These are phyloP conservation scores for Pangasianodon gigas DNA, from an alignment of 2,113 vertebrate genomes.

Conservation along the genomic window DNA sequence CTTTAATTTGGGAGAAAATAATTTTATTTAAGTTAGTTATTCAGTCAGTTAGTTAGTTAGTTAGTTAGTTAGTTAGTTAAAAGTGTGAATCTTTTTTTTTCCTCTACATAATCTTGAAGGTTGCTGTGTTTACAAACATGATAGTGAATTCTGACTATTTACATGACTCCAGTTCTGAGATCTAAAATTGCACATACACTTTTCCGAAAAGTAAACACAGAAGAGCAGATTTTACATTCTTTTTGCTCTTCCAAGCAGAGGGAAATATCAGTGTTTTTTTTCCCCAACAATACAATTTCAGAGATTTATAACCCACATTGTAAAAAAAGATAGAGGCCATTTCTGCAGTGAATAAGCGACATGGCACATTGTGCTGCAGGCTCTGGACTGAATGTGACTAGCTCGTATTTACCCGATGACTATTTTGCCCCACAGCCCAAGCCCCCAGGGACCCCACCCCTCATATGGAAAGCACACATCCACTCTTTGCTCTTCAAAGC, in stretches of 20 bases:
- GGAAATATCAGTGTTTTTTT: too few species aligned
- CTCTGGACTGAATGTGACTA: conserved; percentile 40
- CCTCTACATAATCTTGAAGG: background rate
- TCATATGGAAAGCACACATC: conserved; percentile 45
- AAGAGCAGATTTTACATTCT: background rate
- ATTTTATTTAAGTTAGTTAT: background rate
- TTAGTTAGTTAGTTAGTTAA: background rate
- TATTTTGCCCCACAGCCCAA: conserved; percentile 24
- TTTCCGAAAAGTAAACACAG: background rate
- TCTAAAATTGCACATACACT: background rate
- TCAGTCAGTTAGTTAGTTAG: too few species aligned
- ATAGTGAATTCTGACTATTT: background rate
- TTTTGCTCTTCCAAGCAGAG: background rate
- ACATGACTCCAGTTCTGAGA: background rate
- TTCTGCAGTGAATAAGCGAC: conserved; percentile 62
- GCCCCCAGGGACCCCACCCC: conserved; percentile 15
- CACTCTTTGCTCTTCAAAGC: conserved; percentile 46
- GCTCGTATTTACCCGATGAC: conserved; percentile 1
- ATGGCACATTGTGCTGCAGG: conserved; percentile 63
- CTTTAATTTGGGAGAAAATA: background rate
- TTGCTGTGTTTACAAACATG: background rate
- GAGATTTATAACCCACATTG: conserved; percentile 46
- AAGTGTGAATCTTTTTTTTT: background rate
- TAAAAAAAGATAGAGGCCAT: conserved; percentile 58
- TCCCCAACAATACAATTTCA: background rate